Base-by-base conservation (phyloP, 1,140 invertebrate species). In the Lepidurus packardi region DNA sequence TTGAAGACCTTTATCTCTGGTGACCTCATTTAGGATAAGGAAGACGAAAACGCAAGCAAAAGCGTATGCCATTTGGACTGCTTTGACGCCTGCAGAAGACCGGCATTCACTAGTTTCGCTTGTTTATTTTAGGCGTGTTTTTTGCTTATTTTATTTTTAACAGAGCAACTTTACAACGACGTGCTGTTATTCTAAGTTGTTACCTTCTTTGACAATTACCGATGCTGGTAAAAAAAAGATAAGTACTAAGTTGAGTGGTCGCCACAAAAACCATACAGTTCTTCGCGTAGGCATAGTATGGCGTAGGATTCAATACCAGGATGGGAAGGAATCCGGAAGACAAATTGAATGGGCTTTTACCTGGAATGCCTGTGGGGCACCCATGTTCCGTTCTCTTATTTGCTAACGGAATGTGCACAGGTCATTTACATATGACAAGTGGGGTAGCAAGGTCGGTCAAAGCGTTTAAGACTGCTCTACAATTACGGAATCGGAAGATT, bases 1-100 rank as follows among this genome's bases (percentile, higher is more conserved):
- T 65, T 65, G 53, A 65, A 65, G 53, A 65, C 53, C 53, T 65
- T 65, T 65, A 65, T 65, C 53, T 65, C 53, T 16, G 53, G 53
- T 65, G 53, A 65, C 53, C 53, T 65, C n/a, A 65, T 65, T 65
- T 65, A n/a, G 53, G 53, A 65, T 65, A 65, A 65, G 53, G 53
- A 65, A 65, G 53, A 65, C 53, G 4, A 65, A 65, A 65, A 65
- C 21, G 53, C 53, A 65, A 47, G 45, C 45, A 47, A 65, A 65
- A n/a, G 21, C 53, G 6, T 7, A 21, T 21, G 53, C 16, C 53
- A 7, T 7, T 9, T 65, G 53, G 6, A 21, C 34, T 34, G 34
- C 34, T 4, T 34, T 4, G 34, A 34, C 34, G 34, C 34, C 34
- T 34, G 34, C 34, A 34, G 34, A 13, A 65, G 53, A 65, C 53